Evolutionary conservation across 2,888 invertebrate species (phyloP), one percentile per base, ranked within the genome.

Genomic region (Leptodirus hochenwartii): DNA sequence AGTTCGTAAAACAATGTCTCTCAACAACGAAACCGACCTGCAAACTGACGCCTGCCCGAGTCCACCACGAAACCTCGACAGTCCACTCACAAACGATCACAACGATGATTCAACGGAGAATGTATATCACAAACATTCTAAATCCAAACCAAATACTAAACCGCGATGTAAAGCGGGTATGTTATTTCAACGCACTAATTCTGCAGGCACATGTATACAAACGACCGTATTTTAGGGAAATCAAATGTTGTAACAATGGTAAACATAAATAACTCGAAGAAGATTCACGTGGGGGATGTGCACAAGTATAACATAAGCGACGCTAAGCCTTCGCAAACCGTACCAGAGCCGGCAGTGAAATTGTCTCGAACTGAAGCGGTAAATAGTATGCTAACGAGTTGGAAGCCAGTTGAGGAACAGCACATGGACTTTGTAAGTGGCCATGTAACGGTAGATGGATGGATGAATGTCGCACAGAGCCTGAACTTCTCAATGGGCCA

Each of bases 401-500:
- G 22, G 5, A 28, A 39, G 15, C 47, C 59, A 55, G 54, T 66
- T 12, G 58, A 56, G 25, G 50, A 56, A 36, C 59, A 63, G 27
- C 64, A 68, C 41, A 57, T 70, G 40, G 55, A 62, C 38, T 54
- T 63, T 32, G 52, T 70, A 39, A 63, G 70, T 22, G 61, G 61
- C 33, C 64, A 72, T 46, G 54, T 73, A 17, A 68, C 69, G 9
- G 25, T 27, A n/a, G 59, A 56, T 33, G 61, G 63, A 16, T 74
- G 73, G 73, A 58, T 60, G 39, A 55, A 56, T 31, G 50, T 69
- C 31, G 67, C 64, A 32, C 56, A 64, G 40, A 52, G 50, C 25
- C 49, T 73, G 11, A 63, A 62, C 3, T 71, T 62, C 43, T 59
- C 62, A 1, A 62, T 65, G 32, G 70, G 69, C 1, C 60, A 65